Evolutionary conservation across 2,888 invertebrate species (phyloP), one percentile per base, ranked within the genome.

Genomic region (Amphipyra tragopoginis): DNA sequence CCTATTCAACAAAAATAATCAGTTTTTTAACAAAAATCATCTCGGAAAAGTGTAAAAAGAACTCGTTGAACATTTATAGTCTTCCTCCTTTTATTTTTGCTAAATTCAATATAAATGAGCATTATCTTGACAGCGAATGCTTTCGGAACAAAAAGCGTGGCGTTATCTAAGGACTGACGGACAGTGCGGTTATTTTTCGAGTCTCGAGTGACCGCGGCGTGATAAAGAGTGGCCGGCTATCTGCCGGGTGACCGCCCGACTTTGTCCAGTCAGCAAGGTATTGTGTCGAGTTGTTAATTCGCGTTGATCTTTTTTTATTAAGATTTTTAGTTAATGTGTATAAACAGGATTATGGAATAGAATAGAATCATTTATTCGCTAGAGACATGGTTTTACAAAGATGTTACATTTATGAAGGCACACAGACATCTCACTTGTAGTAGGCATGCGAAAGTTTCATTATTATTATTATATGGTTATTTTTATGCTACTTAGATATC

Each of bases 101-200:
- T 42, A 50, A 65, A 76, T 68, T 78, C 73, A 62, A 73, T 77
- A 71, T 65, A 65, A 70, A 60, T 65, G 68, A 48, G 62, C 54
- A 53, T 70, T 67, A 75, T 72, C 77, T 66, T 57, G 69, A 72
- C 75, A 60, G 59, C 51, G 63, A 72, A 63, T 59, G 47, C 34
- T 67, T 40, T 39, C 29, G 47, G 58, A 56, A 74, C 64, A 71
- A 80, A 76, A 74, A 74, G 55, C 56, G 60, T 49, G 55, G 47
- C 75, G 64, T 70, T 79, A 79, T 80, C 77, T 47, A 43, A 14
- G 29, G 47, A 48, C 50, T 73, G 65, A 71, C 43, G 64, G 74
- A 69, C 66, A 64, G 62, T 52, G 55, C 13, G 60, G 70, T 56
- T 76, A 70, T 79, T 75, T 77, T 67, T 63, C 68, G 52, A 51